These are phyloP conservation scores for Phoenicopterus ruber DNA, from an alignment of 2,113 vertebrate species.

Conservation along the genomic window DNA sequence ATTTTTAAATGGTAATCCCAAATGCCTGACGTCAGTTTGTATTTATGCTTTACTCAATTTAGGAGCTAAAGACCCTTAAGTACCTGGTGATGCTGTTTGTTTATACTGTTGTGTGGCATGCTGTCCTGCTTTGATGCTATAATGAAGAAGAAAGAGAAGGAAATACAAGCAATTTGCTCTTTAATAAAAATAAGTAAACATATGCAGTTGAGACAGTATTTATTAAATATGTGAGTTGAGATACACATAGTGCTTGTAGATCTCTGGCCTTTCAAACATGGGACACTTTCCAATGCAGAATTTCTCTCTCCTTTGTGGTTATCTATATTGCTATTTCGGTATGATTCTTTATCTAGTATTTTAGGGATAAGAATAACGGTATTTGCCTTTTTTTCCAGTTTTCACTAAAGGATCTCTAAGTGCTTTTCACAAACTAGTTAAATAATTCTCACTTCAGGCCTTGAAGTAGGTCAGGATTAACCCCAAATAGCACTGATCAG, in stretches of 20 bases:
- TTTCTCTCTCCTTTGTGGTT: not conserved
- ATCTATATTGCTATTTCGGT: not conserved
- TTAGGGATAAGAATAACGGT: not conserved
- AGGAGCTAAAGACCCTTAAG: conserved; percentile 24
- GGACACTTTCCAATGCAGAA: not conserved
- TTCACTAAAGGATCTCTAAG: not conserved
- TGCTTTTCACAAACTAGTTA: not conserved
- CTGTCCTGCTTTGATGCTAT: not conserved
- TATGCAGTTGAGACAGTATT: not conserved
- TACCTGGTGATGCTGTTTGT: conserved; percentile 25
- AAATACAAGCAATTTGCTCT: not conserved
- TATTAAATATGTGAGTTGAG: not conserved
- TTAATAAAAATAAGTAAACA: conserved; percentile 8
- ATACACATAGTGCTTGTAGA: not conserved
- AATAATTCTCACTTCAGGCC: not conserved
- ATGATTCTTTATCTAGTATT: not conserved
- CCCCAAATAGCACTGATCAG: not conserved
- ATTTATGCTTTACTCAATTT: conserved; percentile 21
- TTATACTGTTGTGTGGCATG: not conserved
- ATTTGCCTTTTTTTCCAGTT: not conserved
- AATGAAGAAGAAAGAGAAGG: not conserved
- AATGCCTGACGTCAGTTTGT: conserved; percentile 6
- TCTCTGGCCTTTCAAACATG: not conserved
- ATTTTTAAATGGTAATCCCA: conserved; percentile 6
- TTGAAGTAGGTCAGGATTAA: not conserved